Base-by-base conservation (phyloP, 2,888 invertebrate species). In the Auanema freiburgensis region DNA sequence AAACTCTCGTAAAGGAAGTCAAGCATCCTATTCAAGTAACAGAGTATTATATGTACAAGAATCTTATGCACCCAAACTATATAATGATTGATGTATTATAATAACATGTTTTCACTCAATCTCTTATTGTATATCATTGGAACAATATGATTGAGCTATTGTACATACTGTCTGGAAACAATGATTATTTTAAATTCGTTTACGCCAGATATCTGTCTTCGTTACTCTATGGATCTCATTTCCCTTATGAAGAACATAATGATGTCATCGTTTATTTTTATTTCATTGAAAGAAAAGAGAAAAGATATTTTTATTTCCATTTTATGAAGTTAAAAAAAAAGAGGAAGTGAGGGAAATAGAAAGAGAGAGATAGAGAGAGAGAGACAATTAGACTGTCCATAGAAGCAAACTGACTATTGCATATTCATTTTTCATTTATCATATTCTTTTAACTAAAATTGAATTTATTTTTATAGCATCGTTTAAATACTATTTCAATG, bases 1-100 rank as follows among this genome's bases (percentile, higher is more conserved):
- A 25, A 73, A 69, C 24, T 69, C 69, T 1, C 50, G 73, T 44
- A 55, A 69, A 58, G 67, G 70, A 8, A 73, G 73, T 53, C 70
- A 73, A 58, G 71, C 71, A 18, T 73, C 73, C 2, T 73, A 69
- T 49, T 63, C 67, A 1, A 73, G 71, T 42, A 66, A 66, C 11
- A 68, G 67, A 43, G 57, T 71, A 11, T 41, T 58, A 21, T 58
- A 23, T 58, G 63, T 63, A 51, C 63, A 58, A 51, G 63, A 63
- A 52, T 33, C 33, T 5, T 18, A 46, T 46, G 16, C 21, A 23
- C 21, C 16, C 11, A 46, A 46, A 46, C 18, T 18, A 46, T 16
- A 46, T 46, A 46, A 46, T 33, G 33, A 33, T 33, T 33, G 8
- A 33, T 33, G 33, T n/a, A n/a, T 33, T 33, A 33, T 33, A 33